Conservation (phyloP, 2,797 vertebrate genomes). For the Anguilla marmorata region DNA sequence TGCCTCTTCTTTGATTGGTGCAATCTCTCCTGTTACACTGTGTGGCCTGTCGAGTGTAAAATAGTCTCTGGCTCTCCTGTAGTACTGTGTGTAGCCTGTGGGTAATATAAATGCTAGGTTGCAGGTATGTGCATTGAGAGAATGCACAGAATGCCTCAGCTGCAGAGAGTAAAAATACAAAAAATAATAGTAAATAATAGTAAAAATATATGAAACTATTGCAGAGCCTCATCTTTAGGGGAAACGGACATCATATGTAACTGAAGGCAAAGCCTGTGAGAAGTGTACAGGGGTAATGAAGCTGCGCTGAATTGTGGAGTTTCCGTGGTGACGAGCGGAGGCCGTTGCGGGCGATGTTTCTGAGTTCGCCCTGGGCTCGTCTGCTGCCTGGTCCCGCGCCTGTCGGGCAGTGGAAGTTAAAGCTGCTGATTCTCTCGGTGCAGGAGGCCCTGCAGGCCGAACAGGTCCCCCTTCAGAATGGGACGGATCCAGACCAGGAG, state of each 20-base stretch:
- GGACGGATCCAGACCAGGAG: conserved; percentile 58
- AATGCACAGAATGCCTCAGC: too few species aligned
- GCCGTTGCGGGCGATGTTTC: background rate
- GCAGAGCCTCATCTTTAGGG: background rate
- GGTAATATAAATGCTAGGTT: too few species aligned
- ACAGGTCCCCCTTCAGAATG: conserved; percentile 66
- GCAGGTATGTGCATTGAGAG: too few species aligned
- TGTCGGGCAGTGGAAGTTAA: conserved; percentile 33
- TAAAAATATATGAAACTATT: background rate
- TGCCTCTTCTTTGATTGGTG: too few species aligned
- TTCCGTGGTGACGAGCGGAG: background rate
- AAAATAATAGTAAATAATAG: too few species aligned
- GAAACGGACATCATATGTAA: background rate
- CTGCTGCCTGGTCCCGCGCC: background rate
- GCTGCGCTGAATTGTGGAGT: background rate
- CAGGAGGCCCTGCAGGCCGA: conserved; percentile 68
- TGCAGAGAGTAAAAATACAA: too few species aligned
- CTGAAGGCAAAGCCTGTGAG: too few species aligned
- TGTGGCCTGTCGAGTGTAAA: too few species aligned
- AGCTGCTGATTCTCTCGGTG: conserved; percentile 52
- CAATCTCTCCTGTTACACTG: too few species aligned
- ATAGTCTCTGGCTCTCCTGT: too few species aligned
- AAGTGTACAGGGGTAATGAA: background rate
- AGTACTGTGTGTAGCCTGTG: too few species aligned
- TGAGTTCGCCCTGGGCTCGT: background rate